Conservation (phyloP, 2,888 invertebrate species). For the Smittia aterrima region DNA sequence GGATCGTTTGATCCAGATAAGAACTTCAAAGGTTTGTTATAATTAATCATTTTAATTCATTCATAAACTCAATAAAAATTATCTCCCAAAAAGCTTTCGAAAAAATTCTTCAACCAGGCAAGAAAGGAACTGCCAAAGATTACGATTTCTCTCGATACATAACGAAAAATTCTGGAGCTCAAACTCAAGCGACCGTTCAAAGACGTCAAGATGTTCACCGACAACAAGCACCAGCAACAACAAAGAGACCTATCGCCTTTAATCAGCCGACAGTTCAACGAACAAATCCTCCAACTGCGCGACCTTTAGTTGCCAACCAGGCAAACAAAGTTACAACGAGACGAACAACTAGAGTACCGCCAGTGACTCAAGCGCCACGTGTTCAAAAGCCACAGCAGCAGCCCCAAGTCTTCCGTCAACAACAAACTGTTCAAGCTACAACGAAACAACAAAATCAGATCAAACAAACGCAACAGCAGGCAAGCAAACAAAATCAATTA, state of each 20-base stretch:
- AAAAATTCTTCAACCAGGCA: constrained; percentile 25
- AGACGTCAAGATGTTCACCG: background rate
- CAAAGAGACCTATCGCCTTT: background rate
- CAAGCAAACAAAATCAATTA: constrained; percentile 5
- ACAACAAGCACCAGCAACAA: background rate
- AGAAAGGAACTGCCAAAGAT: constrained; percentile 42
- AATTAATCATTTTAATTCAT: no score
- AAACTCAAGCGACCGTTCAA: background rate
- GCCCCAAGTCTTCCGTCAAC: constrained; percentile 44
- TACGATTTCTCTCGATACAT: constrained; percentile 43
- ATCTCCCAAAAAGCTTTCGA: constrained; percentile 28
- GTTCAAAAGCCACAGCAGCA: background rate
- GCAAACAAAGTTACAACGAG: background rate
- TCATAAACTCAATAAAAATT: no score
- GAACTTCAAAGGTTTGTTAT: no score
- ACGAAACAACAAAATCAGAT: constrained; percentile 39
- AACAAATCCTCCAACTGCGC: background rate
- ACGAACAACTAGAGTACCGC: background rate
- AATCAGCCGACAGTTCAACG: background rate
- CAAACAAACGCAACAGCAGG: background rate
- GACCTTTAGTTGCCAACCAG: background rate
- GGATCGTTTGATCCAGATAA: constrained; percentile 29
- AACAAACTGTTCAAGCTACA: constrained; percentile 42
- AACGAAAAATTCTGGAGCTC: background rate
- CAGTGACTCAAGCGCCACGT: background rate